phyloP scores from a whole-genome alignment of 2,113 vertebrate genomes.

The Rallus limicola region DNA sequence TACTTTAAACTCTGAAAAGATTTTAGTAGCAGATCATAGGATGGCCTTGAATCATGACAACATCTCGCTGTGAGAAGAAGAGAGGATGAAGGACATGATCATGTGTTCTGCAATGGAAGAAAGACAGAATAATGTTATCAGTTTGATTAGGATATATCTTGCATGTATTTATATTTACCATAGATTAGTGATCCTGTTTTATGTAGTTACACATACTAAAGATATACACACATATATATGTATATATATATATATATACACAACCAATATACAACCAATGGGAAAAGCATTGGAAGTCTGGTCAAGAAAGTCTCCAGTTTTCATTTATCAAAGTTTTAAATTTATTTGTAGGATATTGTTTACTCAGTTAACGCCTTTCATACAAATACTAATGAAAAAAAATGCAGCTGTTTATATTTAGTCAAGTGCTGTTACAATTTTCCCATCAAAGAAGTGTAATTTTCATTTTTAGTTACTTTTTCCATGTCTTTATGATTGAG shows the following conservation, averaged over 20 bases:
- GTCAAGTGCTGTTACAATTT: not conserved
- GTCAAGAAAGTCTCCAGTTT: constrained; percentile 24
- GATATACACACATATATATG: too few species aligned
- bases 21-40: not conserved
- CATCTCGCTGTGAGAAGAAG: not conserved
- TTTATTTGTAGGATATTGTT: not conserved
- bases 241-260: too few species aligned
- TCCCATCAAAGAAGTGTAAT: not conserved
- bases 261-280: not conserved
- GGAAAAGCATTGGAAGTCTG: constrained; percentile 4
- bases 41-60: not conserved
- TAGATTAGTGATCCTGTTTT: not conserved
- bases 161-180: not conserved
- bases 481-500: not conserved
- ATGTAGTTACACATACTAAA: too few species aligned
- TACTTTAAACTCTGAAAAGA: not conserved
- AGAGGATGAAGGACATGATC: not conserved
- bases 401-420: not conserved
- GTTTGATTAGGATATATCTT: not conserved
- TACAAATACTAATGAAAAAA: not conserved
- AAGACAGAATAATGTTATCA: not conserved
- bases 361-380: not conserved
- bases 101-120: fast-evolving
- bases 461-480: not conserved
- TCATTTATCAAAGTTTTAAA: not conserved